A percentile compares a stretch with the other conserved stretches of the same genome.
Conservation (phyloP, 2,888 invertebrate genomes). For the Keiferia lycopersicella region DNA sequence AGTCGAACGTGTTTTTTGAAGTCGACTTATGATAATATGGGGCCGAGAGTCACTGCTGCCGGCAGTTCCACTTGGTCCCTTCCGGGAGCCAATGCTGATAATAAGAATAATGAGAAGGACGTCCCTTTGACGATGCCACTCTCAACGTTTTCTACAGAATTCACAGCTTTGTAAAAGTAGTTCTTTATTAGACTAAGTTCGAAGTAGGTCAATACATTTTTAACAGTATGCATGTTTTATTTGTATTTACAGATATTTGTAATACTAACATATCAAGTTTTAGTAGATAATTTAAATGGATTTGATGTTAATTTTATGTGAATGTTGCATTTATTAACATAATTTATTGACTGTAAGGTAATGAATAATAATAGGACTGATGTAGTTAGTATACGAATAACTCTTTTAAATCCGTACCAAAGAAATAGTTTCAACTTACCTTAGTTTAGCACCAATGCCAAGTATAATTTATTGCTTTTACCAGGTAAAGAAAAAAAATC, state of each 20-base stretch:
- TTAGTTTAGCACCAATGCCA: background rate
- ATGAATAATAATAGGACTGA: constrained; percentile 36
- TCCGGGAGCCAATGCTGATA: constrained; percentile 79
- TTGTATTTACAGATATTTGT: constrained; percentile 25
- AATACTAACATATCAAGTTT: constrained; percentile 54
- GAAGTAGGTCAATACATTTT: constrained; percentile 20
- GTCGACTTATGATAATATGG: constrained; percentile 94
- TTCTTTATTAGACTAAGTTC: constrained; percentile 18
- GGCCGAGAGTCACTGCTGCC: constrained; percentile 92
- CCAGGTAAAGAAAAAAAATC: constrained; percentile 3
- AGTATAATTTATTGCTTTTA: constrained; percentile 9
- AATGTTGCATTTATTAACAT: constrained; percentile 30
- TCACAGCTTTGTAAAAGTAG: constrained; percentile 65
- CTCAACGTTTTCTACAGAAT: constrained; percentile 75
- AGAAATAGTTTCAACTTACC: constrained; percentile 9
- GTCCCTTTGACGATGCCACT: constrained; percentile 52
- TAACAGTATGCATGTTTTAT: constrained; percentile 12
- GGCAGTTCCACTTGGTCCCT: constrained; percentile 93
- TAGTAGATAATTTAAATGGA: constrained; percentile 34
- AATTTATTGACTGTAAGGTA: constrained; percentile 13
- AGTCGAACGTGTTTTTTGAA: constrained; percentile 77
- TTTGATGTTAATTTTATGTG: constrained; percentile 30
- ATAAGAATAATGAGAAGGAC: constrained; percentile 48
- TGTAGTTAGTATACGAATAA: constrained; percentile 39
- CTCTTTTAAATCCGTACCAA: constrained; percentile 32